Evolutionary conservation across 2,888 invertebrate genomes (phyloP).

Genomic region (Eristalis intricaria): DNA sequence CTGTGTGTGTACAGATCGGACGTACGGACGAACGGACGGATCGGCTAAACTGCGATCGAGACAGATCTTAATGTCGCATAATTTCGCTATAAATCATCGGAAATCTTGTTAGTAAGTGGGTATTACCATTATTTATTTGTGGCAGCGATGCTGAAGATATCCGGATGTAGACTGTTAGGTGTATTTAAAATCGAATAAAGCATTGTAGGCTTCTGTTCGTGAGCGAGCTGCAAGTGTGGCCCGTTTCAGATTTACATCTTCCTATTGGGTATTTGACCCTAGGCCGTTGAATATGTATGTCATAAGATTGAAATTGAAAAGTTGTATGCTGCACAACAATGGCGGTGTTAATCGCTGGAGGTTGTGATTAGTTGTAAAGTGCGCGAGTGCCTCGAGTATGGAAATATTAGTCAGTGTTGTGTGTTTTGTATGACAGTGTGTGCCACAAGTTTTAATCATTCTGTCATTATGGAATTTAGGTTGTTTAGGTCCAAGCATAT

Average conservation of each 20-base stretch:
- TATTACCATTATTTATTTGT: conserved; percentile 71
- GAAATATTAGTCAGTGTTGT: not conserved
- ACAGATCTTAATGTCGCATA: conserved; percentile 72
- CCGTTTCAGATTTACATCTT: conserved; percentile 56
- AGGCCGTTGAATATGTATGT: conserved; percentile 29
- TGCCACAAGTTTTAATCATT: not conserved
- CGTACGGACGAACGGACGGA: conserved; percentile 10
- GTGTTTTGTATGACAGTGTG: not conserved
- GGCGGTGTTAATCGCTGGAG: not conserved
- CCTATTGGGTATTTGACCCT: conserved; percentile 52
- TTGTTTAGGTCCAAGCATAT: too few relatives aligned
- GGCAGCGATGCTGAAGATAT: conserved; percentile 63
- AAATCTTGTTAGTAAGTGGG: conserved; percentile 71
- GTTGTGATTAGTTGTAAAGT: not conserved
- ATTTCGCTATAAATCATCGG: conserved; percentile 69
- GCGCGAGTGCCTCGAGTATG: not conserved
- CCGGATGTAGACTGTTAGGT: conserved; percentile 70
- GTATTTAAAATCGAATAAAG: conserved; percentile 68
- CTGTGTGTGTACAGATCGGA: conserved; percentile 20
- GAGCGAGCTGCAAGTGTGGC: conserved; percentile 55
- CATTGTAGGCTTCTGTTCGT: conserved; percentile 67
- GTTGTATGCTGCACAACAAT: conserved; percentile 24
- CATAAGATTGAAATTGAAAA: conserved; percentile 9
- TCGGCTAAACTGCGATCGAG: conserved; percentile 69
- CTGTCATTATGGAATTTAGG: not conserved